These are phyloP conservation scores for Leptogaster cylindrica DNA, from an alignment of 2,888 invertebrate genomes.

Conservation along the genomic window DNA sequence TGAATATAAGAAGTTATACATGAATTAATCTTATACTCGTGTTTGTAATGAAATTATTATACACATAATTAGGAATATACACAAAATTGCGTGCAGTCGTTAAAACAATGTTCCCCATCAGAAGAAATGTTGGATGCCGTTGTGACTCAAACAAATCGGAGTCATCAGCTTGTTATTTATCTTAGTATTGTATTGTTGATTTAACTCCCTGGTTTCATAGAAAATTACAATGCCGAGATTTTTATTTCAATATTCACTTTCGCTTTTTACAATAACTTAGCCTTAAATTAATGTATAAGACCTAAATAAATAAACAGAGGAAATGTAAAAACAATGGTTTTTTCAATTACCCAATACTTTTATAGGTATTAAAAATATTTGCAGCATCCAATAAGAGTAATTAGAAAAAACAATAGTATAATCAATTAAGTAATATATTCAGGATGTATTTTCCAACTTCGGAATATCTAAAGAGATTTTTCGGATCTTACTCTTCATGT, in stretches of 20 bases:
- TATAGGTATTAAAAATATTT: no score
- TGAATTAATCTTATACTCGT: constrained; percentile 30
- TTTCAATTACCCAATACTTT: no score
- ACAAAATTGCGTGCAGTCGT: not conserved
- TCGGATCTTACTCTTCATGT: no score
- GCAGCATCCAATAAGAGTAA: no score
- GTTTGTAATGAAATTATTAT: constrained; percentile 29
- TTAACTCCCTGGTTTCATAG: constrained; percentile 36
- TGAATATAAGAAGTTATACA: constrained; percentile 27
- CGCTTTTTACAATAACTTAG: constrained; percentile 34
- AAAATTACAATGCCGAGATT: constrained; percentile 12
- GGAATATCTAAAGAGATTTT: no score
- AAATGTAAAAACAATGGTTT: no score
- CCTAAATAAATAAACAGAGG: constrained; percentile 1
- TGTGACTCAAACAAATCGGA: not conserved
- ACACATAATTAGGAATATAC: constrained; percentile 25
- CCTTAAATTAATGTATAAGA: constrained; percentile 27
- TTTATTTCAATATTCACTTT: constrained; percentile 11
- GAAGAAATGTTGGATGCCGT: not conserved
- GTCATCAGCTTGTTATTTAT: constrained; percentile 21
- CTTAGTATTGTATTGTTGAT: constrained; percentile 21
- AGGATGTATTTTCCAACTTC: no score
- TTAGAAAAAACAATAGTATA: no score
- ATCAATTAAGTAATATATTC: no score
- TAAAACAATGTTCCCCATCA: constrained; percentile 2